A percentile compares a stretch with the other conserved stretches of the same genome.
Evolutionary conservation across 1,140 invertebrate species (phyloP).

Genomic region (Camponotus floridanus): DNA sequence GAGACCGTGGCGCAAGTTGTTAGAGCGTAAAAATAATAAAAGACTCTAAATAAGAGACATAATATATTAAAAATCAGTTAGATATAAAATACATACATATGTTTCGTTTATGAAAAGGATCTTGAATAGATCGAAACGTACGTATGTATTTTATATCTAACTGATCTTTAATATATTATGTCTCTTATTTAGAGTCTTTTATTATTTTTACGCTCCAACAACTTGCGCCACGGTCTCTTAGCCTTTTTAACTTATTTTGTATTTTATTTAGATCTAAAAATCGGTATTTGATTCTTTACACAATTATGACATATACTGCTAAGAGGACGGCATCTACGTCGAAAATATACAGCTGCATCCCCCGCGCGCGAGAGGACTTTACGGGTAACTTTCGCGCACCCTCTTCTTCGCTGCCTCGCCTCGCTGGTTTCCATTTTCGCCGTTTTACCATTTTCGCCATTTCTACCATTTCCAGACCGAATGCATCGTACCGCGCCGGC

Average conservation of each 20-base stretch:
- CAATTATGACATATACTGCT: background rate
- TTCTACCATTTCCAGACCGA: constrained; percentile 49
- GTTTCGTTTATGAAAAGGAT: too few species aligned
- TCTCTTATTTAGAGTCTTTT: too few species aligned
- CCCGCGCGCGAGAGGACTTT: constrained; percentile 7
- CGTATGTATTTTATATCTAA: background rate
- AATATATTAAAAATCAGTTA: too few species aligned
- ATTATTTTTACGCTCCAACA: too few species aligned
- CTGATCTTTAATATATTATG: too few species aligned
- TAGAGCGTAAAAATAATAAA: too few species aligned
- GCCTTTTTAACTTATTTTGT: too few species aligned
- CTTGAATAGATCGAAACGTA: too few species aligned
- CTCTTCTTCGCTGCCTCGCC: background rate
- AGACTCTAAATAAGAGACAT: too few species aligned
- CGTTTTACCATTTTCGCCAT: constrained; percentile 66
- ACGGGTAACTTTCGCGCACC: constrained; percentile 23
- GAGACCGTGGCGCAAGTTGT: too few species aligned
- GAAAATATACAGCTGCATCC: constrained; percentile 21
- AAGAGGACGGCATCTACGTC: background rate
- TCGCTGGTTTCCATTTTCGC: constrained; percentile 47
- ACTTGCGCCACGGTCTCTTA: too few species aligned
- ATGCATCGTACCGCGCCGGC: constrained; percentile 54
- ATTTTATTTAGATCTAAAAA: background rate
- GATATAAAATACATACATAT: too few species aligned
- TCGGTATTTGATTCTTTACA: background rate